Evolutionary conservation across 2,113 vertebrate species (phyloP).

Genomic region (Halcyon malimbica): DNA sequence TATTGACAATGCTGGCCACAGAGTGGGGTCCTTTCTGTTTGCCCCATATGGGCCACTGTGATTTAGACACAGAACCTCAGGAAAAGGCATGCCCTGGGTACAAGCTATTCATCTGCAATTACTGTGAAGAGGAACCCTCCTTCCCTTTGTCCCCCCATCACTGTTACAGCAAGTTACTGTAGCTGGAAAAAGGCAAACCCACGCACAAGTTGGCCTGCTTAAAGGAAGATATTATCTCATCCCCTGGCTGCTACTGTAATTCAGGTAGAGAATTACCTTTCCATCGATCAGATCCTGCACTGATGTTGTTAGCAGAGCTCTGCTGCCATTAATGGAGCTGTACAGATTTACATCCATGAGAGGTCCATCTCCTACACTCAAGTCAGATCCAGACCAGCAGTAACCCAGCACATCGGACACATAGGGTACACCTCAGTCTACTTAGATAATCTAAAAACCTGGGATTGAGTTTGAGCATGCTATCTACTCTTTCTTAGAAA

Average conservation of each 20-base stretch:
- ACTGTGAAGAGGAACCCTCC: neutral
- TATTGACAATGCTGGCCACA: neutral
- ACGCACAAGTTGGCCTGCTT: neutral
- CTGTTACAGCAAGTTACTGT: neutral
- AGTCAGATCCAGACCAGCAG: neutral
- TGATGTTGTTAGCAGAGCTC: neutral
- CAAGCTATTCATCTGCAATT: neutral
- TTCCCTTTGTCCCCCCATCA: neutral
- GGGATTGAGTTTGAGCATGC: neutral
- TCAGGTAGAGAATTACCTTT: neutral
- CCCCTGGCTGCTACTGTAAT: neutral
- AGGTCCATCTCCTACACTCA: neutral
- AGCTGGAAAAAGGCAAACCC: neutral
- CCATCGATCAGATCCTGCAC: neutral
- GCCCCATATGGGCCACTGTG: rapidly evolving
- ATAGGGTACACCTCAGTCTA: neutral
- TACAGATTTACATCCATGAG: neutral
- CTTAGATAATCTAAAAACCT: neutral
- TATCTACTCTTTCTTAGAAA: neutral
- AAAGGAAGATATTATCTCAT: neutral
- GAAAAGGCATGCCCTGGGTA: neutral
- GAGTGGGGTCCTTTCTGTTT: neutral
- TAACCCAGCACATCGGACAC: neutral
- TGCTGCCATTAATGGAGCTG: neutral
- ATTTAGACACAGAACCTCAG: neutral